Evolutionary conservation across 2,888 invertebrate genomes (phyloP).

Genomic region (Hypolimnas misippus): DNA sequence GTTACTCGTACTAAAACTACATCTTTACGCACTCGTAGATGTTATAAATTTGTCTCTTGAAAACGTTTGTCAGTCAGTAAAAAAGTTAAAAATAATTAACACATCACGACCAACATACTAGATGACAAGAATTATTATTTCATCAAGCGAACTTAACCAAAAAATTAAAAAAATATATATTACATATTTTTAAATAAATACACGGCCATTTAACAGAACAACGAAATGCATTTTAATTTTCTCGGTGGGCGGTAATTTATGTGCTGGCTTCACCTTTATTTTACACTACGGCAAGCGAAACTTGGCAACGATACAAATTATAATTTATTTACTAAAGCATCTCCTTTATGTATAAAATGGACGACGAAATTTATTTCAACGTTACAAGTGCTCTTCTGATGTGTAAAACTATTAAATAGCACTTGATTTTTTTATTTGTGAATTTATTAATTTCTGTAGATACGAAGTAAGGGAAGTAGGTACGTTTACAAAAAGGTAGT

Average conservation of each 20-base stretch:
- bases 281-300: conserved; percentile 22
- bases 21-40: no score
- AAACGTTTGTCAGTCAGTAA: no score
- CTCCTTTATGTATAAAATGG: conserved; percentile 20
- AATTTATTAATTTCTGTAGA: neutral
- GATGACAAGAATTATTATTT: neutral
- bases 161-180: neutral
- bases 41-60: no score
- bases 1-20: no score
- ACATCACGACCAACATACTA: no score
- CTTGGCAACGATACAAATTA: conserved; percentile 45
- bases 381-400: conserved; percentile 4
- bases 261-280: conserved; percentile 41
- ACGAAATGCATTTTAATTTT: conserved; percentile 52
- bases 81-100: no score
- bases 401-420: conserved; percentile 1
- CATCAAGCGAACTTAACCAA: neutral
- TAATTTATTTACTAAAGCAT: conserved; percentile 40
- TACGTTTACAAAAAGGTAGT: neutral
- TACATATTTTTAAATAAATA: conserved; percentile 31
- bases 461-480: neutral
- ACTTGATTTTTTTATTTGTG: neutral
- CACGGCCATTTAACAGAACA: conserved; percentile 37
- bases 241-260: conserved; percentile 44
- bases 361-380: conserved; percentile 11